Percentiles rank a stretch among this genome's conserved stretches.
These are phyloP conservation scores for Noturus placidus DNA, from an alignment of 2,113 vertebrate species.

Conservation along the genomic window DNA sequence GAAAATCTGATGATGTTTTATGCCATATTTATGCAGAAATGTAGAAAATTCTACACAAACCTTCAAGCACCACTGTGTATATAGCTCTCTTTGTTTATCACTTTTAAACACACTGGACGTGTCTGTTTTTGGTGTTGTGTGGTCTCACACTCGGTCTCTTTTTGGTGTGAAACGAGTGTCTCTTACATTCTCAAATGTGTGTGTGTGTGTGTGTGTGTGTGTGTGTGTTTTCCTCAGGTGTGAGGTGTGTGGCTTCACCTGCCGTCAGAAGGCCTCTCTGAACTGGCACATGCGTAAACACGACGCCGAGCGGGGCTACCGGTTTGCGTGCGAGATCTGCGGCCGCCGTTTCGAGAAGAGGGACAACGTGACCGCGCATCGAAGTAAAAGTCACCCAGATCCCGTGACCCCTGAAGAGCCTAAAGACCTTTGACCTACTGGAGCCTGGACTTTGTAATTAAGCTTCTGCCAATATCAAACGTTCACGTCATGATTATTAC, in stretches of 20 bases:
- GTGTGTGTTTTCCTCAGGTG: conserved; percentile 68
- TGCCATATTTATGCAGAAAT: no score
- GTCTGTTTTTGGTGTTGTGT: no score
- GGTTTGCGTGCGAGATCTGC: conserved; percentile 77
- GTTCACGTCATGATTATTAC: background rate
- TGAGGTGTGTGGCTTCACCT: conserved; percentile 83
- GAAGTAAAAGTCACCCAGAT: conserved; percentile 76
- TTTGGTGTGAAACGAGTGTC: no score
- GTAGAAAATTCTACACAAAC: no score
- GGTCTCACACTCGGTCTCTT: no score
- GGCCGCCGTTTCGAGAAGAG: conserved; percentile 81
- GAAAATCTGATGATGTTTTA: no score
- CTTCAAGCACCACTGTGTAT: no score
- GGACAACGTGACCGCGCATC: conserved; percentile 78
- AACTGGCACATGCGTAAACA: conserved; percentile 87
- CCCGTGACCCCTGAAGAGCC: conserved; percentile 34
- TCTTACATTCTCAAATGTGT: no score
- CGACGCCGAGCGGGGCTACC: conserved; percentile 68
- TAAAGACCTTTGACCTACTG: background rate
- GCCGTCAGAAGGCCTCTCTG: conserved; percentile 83
- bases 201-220: background rate
- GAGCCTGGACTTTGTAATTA: background rate
- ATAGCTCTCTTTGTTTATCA: no score
- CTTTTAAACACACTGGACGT: no score
- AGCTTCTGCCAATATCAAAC: background rate